Evolutionary conservation across 2,797 vertebrate species (phyloP).

Genomic region (Ciconia nigra): DNA sequence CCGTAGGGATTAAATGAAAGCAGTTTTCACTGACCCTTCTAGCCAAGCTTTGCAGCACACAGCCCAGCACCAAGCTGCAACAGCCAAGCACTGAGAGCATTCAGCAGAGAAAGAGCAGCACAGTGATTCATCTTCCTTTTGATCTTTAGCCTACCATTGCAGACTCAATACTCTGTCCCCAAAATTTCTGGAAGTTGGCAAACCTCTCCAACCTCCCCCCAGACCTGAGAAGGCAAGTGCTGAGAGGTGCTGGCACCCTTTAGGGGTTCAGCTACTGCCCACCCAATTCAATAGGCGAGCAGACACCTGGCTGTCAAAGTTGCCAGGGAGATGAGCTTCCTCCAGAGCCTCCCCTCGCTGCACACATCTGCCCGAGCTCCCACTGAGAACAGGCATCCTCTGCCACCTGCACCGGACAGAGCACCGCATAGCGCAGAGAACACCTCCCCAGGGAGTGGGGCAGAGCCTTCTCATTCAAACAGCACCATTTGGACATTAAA

Average conservation of each 20-base stretch:
- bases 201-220: background rate
- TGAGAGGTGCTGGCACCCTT: background rate
- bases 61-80: background rate
- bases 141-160: background rate
- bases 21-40: background rate
- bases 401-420: background rate
- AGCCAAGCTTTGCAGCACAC: background rate
- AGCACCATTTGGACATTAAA: rapidly evolving
- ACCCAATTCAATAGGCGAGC: background rate
- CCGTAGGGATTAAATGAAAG: background rate
- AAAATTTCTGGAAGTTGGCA: background rate
- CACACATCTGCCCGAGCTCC: background rate
- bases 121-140: constrained; percentile 1
- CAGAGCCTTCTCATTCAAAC: background rate
- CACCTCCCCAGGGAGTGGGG: background rate
- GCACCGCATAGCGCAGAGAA: background rate
- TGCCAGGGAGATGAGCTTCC: constrained; percentile 50
- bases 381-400: background rate
- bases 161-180: background rate
- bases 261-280: background rate
- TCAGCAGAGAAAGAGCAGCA: background rate
- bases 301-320: constrained; percentile 29
- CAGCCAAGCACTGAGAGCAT: background rate
- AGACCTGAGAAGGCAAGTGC: background rate
- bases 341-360: background rate